phyloP scores from a whole-genome alignment of 2,113 vertebrate genomes.

The Buteo buteo region DNA sequence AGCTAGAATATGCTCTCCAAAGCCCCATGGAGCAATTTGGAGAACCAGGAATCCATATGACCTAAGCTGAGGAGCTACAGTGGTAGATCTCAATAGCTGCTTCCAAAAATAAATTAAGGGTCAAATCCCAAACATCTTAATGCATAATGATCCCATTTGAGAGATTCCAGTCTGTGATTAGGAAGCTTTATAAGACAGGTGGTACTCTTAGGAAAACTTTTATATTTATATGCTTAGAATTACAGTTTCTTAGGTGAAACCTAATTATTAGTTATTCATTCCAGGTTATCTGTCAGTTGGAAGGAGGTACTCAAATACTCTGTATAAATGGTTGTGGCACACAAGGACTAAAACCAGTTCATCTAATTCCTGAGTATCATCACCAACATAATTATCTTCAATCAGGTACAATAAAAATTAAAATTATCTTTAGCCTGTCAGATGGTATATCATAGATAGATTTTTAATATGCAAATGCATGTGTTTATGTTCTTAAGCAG shows the following conservation, averaged over 20 bases:
- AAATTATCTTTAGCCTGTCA: not conserved
- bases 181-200: not conserved
- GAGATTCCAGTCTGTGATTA: not conserved
- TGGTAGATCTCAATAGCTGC: not conserved
- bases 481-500: not conserved
- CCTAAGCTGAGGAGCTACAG: not conserved
- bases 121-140: not conserved
- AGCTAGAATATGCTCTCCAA: not conserved
- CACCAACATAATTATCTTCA: conserved; percentile 25
- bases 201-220: not conserved
- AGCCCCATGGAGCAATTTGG: not conserved
- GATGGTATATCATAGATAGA: not conserved
- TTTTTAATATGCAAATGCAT: not conserved
- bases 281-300: conserved; percentile 50
- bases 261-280: not conserved
- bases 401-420: conserved; percentile 5
- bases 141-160: not conserved
- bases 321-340: conserved; percentile 23
- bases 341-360: conserved; percentile 25
- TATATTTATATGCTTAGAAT: not conserved
- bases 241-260: not conserved
- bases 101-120: not conserved
- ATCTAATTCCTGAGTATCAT: conserved; percentile 28
- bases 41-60: not conserved
- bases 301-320: conserved; percentile 44